Conservation (phyloP, 92 coral and sea anemone genomes). For the Galaxea fascicularis region DNA sequence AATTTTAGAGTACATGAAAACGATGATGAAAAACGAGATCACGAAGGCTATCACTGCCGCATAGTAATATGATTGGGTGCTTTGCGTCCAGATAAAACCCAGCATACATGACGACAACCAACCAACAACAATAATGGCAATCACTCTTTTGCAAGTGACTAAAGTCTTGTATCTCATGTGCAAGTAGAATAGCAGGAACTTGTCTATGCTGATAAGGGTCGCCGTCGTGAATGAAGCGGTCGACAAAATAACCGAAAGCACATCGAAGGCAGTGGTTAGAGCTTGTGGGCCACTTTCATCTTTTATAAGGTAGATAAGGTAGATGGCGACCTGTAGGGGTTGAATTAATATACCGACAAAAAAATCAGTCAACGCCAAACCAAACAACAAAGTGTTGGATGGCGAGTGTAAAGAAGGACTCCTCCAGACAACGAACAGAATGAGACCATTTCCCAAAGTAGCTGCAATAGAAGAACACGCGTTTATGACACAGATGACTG, state of each 20-base stretch:
- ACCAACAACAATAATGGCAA: background rate
- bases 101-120: background rate
- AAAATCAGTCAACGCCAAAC: constrained; percentile 47
- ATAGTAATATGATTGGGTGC: background rate
- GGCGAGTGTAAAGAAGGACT: constrained; percentile 50
- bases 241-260: constrained; percentile 19
- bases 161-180: constrained; percentile 43
- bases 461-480: constrained; percentile 37
- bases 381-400: constrained; percentile 34
- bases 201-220: constrained; percentile 40
- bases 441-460: constrained; percentile 24
- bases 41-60: background rate
- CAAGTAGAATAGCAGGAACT: constrained; percentile 29
- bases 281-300: constrained; percentile 1
- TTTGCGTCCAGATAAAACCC: constrained; percentile 22
- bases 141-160: constrained; percentile 28
- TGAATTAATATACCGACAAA: constrained; percentile 33
- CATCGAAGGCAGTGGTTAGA: constrained; percentile 18
- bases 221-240: constrained; percentile 37
- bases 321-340: constrained; percentile 24
- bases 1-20: constrained; percentile 33
- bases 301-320: background rate
- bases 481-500: constrained; percentile 28
- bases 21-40: background rate
- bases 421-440: constrained; percentile 25